Percentiles rank a stretch among this genome's conserved stretches.
These are phyloP conservation scores for Thinocorus orbignyianus DNA, from an alignment of 2,113 vertebrate genomes.

Conservation along the genomic window DNA sequence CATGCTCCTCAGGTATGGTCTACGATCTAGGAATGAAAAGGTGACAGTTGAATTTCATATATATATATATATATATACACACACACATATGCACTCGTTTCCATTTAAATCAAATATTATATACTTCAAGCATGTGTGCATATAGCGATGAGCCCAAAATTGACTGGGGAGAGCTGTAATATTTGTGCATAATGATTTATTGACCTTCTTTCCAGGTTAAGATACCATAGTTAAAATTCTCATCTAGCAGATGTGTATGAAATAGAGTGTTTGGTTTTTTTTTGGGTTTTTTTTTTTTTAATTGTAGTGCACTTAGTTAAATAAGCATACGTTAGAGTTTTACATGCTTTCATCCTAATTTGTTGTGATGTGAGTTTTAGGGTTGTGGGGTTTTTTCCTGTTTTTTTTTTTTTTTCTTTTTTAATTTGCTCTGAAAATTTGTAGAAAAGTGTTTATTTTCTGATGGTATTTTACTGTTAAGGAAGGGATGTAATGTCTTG, in stretches of 20 bases:
- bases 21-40: background rate
- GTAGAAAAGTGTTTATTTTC: background rate
- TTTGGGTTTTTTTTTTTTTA: background rate
- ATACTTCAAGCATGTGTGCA: fast-evolving
- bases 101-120: background rate
- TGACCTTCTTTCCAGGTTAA: background rate
- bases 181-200: background rate
- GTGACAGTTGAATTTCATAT: background rate
- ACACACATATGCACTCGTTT: background rate
- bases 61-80: fast-evolving
- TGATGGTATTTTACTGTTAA: background rate
- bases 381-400: background rate
- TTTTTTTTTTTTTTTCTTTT: background rate
- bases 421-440: background rate
- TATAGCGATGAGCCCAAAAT: background rate
- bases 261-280: background rate
- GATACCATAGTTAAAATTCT: background rate
- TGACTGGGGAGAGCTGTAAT: background rate
- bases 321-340: background rate
- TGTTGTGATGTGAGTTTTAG: background rate
- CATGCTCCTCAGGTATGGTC: background rate
- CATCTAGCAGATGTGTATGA: background rate
- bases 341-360: background rate
- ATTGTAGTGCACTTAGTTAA: background rate
- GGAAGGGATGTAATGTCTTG: background rate